Base-by-base conservation (phyloP, 2,113 vertebrate species). In the Triplophysa tibetana region DNA sequence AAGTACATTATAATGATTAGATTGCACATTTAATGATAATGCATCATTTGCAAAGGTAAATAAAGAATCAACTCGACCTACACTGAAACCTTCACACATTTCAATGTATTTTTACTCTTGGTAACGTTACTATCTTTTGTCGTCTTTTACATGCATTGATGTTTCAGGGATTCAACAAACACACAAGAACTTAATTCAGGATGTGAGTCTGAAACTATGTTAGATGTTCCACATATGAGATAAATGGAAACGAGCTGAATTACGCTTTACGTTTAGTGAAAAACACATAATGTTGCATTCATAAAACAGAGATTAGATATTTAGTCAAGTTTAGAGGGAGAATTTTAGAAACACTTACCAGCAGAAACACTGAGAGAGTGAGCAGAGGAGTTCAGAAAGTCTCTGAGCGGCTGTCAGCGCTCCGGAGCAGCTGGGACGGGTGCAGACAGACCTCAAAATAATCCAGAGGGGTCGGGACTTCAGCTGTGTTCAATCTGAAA, bases 401-500 rank as follows among this genome's bases (percentile, higher is more conserved):
- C 45, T 50, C 23, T 83, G 83, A 83, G 81, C 29, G 81, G 66
- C 88, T 84, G 85, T 82, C 87, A 84, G 83, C 85, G 82, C 85
- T 83, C 76, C 84, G 86, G 88, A 86, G 91, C 93, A 93, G 92
- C 93, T 93, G 92, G 85, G 87, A 91, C 88, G 90, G 86, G 89
- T 13, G 2, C 17, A 19, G 52, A 73, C 89, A 86, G 88, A 79
- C 87, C 93, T 91, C 89, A 91, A 93, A 93, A 94, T 93, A 94
- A 91, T 83, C 86, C 85, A 48, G 82, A 82, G 84, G 86, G 83
- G 82, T 73, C 83, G 73, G 83, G 50, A 52, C 50, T 16, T 52
- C 16, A 38, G 33, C 50, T 52, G 5, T 14, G 14, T 50, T 50
- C 14, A 13, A 3, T 50, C 14, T 1, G 3, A 16, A 52, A 14